Evolutionary conservation across 1,140 invertebrate genomes (phyloP).

Genomic region (Bombus balteatus): DNA sequence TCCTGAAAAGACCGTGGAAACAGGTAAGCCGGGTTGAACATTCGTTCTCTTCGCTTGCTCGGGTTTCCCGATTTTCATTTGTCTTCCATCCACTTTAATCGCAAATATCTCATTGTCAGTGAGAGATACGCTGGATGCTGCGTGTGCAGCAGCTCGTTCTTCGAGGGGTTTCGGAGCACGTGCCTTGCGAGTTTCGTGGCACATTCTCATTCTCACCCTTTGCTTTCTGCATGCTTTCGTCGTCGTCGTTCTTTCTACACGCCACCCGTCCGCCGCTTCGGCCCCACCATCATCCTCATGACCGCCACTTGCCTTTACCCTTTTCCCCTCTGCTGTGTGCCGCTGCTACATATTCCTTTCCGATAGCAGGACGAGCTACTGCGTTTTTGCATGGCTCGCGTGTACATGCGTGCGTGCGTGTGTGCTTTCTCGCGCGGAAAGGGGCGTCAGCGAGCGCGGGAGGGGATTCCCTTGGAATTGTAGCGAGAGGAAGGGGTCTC

Average conservation of each 20-base stretch:
- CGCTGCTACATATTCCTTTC: neutral
- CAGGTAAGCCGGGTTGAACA: constrained; percentile 1
- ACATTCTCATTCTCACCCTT: constrained; percentile 45
- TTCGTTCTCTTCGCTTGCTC: neutral
- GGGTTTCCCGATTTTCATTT: neutral
- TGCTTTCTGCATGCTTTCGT: constrained; percentile 32
- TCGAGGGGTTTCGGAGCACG: constrained; percentile 55
- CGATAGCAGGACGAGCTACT: neutral
- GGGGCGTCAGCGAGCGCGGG: constrained; percentile 51
- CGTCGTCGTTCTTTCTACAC: constrained; percentile 22
- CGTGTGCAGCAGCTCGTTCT: neutral
- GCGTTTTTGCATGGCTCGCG: constrained; percentile 6
- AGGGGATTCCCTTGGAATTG: constrained; percentile 63
- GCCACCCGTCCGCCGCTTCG: neutral
- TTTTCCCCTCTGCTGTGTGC: neutral
- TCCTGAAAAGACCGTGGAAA: neutral
- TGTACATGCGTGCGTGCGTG: constrained; percentile 15
- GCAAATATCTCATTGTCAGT: neutral
- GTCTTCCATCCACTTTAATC: neutral
- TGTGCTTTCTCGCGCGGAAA: constrained; percentile 51
- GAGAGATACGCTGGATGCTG: neutral
- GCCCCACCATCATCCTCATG: too few relatives aligned
- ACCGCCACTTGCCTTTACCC: neutral
- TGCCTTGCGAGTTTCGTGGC: constrained; percentile 49
- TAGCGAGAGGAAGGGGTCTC: constrained; percentile 22